A percentile compares a stretch with the other conserved stretches of the same genome.
These are phyloP conservation scores for Salminus brasiliensis DNA, from an alignment of 2,113 vertebrate species.

Conservation along the genomic window DNA sequence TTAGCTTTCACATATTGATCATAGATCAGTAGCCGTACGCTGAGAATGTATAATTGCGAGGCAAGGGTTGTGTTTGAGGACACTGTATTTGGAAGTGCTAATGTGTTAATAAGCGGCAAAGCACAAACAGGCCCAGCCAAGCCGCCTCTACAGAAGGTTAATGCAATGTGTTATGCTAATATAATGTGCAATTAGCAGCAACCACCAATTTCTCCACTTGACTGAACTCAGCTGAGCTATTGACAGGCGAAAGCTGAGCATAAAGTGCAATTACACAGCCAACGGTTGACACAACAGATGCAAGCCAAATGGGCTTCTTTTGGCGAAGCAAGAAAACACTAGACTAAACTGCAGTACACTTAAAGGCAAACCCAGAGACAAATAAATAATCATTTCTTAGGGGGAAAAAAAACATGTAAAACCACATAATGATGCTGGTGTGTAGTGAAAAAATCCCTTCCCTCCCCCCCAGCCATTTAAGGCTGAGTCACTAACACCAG, in stretches of 20 bases:
- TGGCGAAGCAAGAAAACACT: conserved; percentile 8
- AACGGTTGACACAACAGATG: conserved; percentile 12
- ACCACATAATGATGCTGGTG: neutral
- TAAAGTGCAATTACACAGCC: conserved; percentile 24
- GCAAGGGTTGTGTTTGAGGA: conserved; percentile 22
- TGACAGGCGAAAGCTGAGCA: neutral
- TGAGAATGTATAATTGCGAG: neutral
- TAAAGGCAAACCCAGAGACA: conserved; percentile 3
- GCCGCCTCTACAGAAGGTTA: conserved; percentile 23
- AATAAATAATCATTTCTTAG: neutral
- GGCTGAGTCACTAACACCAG: neutral
- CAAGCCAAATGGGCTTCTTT: conserved; percentile 23
- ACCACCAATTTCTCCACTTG: conserved; percentile 31
- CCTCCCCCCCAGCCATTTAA: neutral
- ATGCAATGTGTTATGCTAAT: conserved; percentile 30
- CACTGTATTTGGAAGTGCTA: conserved; percentile 16
- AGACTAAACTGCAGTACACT: neutral
- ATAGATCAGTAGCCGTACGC: neutral
- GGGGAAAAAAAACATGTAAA: neutral
- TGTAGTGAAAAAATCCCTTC: neutral
- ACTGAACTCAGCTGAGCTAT: conserved; percentile 11
- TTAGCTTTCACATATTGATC: conserved; percentile 6
- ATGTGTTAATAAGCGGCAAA: conserved; percentile 38
- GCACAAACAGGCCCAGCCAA: conserved; percentile 23
- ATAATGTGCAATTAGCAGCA: conserved; percentile 33